Evolutionary conservation across 1,140 invertebrate species (phyloP).

Genomic region (Ruditapes philippinarum): DNA sequence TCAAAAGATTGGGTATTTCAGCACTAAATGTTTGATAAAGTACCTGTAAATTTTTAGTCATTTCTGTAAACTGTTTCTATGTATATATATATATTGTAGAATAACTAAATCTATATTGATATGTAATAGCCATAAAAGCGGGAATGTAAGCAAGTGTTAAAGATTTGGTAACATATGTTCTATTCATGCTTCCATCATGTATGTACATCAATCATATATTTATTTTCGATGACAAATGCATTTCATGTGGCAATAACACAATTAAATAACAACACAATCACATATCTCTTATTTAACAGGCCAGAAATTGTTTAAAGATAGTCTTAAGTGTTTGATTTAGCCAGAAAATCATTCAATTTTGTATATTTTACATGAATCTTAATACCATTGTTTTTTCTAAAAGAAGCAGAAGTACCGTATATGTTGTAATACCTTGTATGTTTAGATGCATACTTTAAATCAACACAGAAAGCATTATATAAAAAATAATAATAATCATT

Average conservation of each 20-base stretch:
- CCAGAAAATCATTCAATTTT: too few relatives aligned
- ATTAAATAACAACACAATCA: too few relatives aligned
- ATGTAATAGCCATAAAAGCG: background rate
- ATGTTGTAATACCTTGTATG: too few relatives aligned
- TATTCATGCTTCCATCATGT: background rate
- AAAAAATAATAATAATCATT: too few relatives aligned
- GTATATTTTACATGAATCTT: too few relatives aligned
- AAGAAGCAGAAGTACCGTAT: too few relatives aligned
- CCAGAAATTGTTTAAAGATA: too few relatives aligned
- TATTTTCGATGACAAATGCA: background rate
- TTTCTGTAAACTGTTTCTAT: slow-evolving; percentile 3
- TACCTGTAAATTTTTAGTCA: background rate
- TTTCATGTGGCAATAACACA: background rate
- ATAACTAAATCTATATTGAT: background rate
- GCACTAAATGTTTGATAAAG: background rate
- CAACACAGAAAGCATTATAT: too few relatives aligned
- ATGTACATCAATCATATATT: background rate
- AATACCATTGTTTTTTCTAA: too few relatives aligned
- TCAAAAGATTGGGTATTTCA: background rate
- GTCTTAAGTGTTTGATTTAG: too few relatives aligned
- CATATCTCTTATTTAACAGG: too few relatives aligned
- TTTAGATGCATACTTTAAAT: too few relatives aligned
- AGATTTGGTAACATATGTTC: slow-evolving; percentile 1
- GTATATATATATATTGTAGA: background rate
- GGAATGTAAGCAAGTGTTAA: background rate